Conservation (phyloP, 2,888 invertebrate species). For the Epinotia brunnichana region DNA sequence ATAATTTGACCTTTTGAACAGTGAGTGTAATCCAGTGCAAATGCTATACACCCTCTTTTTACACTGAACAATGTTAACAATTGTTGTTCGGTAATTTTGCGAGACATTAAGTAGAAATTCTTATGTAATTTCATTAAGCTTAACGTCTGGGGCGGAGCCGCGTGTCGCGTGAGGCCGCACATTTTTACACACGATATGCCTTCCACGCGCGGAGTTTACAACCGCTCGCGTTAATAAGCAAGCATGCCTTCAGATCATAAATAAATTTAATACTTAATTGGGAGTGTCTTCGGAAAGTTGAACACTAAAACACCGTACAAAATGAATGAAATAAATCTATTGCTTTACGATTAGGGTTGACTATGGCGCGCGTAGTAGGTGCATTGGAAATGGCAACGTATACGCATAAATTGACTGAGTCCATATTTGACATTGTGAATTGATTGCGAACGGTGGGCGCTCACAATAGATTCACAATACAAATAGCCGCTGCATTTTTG, state of each 20-base stretch:
- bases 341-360: background rate
- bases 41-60: background rate
- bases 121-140: slow-evolving; percentile 36
- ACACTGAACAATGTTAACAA: slow-evolving; percentile 23
- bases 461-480: slow-evolving; percentile 15
- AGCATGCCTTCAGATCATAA: slow-evolving; percentile 38
- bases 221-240: slow-evolving; percentile 42
- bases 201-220: slow-evolving; percentile 43
- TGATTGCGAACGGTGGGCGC: slow-evolving; percentile 31
- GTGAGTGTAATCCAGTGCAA: too few relatives aligned
- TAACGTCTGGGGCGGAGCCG: slow-evolving; percentile 16
- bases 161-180: slow-evolving; percentile 41
- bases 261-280: slow-evolving; percentile 37
- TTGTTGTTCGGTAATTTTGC: slow-evolving; percentile 27
- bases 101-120: slow-evolving; percentile 27
- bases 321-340: background rate
- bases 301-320: background rate
- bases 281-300: slow-evolving; percentile 32
- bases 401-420: slow-evolving; percentile 33
- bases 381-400: slow-evolving; percentile 4
- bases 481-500: slow-evolving; percentile 19
- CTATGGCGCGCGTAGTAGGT: background rate
- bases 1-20: too few relatives aligned
- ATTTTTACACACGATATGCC: slow-evolving; percentile 42
- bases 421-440: slow-evolving; percentile 30